phyloP scores from a whole-genome alignment of 2,113 vertebrate species.

The Cathartes aura region DNA sequence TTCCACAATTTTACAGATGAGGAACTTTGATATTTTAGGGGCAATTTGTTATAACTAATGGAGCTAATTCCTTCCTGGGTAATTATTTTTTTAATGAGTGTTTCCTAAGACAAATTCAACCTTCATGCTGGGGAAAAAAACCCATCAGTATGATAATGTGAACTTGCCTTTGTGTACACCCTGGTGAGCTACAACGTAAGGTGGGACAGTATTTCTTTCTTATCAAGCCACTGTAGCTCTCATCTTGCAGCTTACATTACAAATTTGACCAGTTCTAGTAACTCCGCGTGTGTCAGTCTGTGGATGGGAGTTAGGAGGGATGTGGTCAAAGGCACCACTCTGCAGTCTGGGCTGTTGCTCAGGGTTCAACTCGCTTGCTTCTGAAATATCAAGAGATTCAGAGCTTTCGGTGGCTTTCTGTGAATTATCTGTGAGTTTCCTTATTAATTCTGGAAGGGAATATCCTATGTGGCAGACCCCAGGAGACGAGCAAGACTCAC shows the following conservation, averaged over 20 bases:
- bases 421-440: background rate
- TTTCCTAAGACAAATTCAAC: background rate
- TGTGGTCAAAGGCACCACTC: background rate
- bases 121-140: background rate
- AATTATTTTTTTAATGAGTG: background rate
- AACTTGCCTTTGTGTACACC: background rate
- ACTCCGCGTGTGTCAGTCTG: rapidly evolving
- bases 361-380: background rate
- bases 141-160: background rate
- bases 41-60: background rate
- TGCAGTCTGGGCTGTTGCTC: background rate
- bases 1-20: background rate
- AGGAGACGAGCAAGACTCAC: background rate
- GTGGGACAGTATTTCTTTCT: background rate
- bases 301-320: background rate
- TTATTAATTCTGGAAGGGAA: background rate
- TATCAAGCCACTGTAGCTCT: background rate
- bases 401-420: background rate
- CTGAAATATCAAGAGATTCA: background rate
- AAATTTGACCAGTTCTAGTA: background rate
- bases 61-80: background rate
- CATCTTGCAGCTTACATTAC: background rate
- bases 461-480: background rate
- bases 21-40: background rate
- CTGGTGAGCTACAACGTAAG: background rate